Conservation (phyloP, 2,797 vertebrate genomes). For the Gambelia wislizenii region DNA sequence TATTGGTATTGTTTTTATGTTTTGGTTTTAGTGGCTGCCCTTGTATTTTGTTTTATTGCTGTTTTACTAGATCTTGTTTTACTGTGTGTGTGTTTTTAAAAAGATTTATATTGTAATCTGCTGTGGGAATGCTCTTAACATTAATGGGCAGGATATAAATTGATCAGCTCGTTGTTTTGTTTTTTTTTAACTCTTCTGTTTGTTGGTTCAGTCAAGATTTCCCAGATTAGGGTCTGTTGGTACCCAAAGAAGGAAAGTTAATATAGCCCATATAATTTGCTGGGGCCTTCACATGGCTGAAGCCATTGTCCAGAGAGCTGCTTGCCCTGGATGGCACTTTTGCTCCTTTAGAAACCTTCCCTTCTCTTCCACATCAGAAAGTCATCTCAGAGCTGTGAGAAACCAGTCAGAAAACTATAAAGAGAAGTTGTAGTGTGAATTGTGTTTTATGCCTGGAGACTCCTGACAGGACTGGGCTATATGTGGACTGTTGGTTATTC, state of each 20-base stretch:
- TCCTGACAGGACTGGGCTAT: not conserved
- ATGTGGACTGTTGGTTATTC: not conserved
- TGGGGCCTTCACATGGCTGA: not conserved
- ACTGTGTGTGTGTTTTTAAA: not conserved
- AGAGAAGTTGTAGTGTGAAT: not conserved
- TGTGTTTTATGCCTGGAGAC: not conserved
- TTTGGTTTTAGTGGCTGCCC: not conserved
- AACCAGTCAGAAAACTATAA: not conserved
- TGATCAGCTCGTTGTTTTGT: constrained; percentile 10
- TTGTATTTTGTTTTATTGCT: constrained; percentile 2
- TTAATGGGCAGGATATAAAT: constrained; percentile 1
- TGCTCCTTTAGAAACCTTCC: not conserved
- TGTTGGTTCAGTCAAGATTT: constrained; percentile 1
- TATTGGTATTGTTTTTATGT: not conserved
- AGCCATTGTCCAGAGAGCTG: not conserved
- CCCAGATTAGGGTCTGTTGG: not conserved
- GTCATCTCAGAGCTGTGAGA: not conserved
- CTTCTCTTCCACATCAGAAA: no score
- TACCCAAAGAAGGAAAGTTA: not conserved
- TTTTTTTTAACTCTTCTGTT: not conserved
- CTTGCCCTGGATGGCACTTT: not conserved
- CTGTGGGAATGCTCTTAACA: not conserved
- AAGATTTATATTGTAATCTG: not conserved
- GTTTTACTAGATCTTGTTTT: constrained; percentile 1
- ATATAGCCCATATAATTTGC: not conserved